These are phyloP conservation scores for Pilophorus perplexus DNA, from an alignment of 2,888 invertebrate genomes.

Conservation along the genomic window DNA sequence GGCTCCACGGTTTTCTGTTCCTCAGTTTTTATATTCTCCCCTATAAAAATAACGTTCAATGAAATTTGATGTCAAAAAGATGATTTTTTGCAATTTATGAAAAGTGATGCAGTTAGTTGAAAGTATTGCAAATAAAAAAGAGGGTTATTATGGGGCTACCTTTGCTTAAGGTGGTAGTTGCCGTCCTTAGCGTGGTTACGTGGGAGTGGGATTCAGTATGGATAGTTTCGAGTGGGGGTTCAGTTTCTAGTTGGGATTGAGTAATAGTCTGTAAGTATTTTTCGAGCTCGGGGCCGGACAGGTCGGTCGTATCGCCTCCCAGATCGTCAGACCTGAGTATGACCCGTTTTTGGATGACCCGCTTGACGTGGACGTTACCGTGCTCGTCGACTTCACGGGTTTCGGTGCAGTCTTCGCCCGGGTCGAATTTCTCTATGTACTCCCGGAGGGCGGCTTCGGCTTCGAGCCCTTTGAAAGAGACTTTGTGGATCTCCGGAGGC, in stretches of 20 bases:
- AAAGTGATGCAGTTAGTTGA: background rate
- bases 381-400: conserved; percentile 56
- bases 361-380: conserved; percentile 58
- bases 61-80: conserved; percentile 2
- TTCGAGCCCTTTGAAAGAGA: conserved; percentile 58
- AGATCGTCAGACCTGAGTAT: conserved; percentile 53
- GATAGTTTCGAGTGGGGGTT: conserved; percentile 23
- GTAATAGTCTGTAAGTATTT: conserved; percentile 51
- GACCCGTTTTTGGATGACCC: conserved; percentile 56
- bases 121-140: background rate
- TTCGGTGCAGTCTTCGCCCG: conserved; percentile 57
- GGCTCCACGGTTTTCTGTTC: conserved; percentile 41
- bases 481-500: conserved; percentile 56
- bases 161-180: conserved; percentile 34
- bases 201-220: conserved; percentile 33
- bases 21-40: conserved; percentile 43
- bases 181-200: conserved; percentile 37
- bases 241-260: conserved; percentile 41
- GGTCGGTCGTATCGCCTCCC: conserved; percentile 43
- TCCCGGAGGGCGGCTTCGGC: conserved; percentile 56
- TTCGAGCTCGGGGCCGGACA: conserved; percentile 51
- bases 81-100: background rate
- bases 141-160: conserved; percentile 26
- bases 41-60: conserved; percentile 42
- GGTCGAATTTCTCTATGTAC: conserved; percentile 57